Evolutionary conservation across 1,140 invertebrate species (phyloP), one percentile per base, ranked within the genome.

Genomic region (Venturia canescens): DNA sequence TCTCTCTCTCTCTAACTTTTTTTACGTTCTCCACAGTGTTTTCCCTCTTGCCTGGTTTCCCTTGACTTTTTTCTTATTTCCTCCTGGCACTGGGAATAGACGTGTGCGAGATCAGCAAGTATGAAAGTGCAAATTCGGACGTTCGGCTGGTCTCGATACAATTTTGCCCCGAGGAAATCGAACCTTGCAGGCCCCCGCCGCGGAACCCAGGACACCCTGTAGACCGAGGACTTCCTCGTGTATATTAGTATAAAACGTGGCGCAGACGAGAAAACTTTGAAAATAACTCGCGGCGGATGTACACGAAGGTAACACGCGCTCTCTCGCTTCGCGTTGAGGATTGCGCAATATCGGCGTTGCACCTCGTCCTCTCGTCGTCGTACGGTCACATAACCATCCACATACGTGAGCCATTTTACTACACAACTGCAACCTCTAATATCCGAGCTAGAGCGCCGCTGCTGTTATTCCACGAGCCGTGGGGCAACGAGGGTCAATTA

Each of bases 251-350:
- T 72, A 72, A 50, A 50, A 50, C 38, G 70, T 50, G 38, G 16
- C 7, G 26, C n/a, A 53, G 48, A 75, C 48, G 23, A 11, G 29
- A 57, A 75, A 75, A 53, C 71, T 75, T 75, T 75, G 71, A 75
- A 75, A 75, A 75, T 57, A 75, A 75, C 71, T 75, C 7, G 38
- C 71, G 71, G 71, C 71, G 71, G 71, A 75, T 75, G 71, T 75
- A 26, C 71, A 21, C 48, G 50, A 15, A 53, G 21, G 71, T 57
- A 75, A 29, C 44, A 57, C 44, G 50, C 71, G 50, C 71, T 53
- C 60, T 66, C 60, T 27, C 34, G 48, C 26, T 31, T 75, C 26
- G 50, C 26, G 50, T 50, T 57, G 13, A 21, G 44, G 44, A 75
- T 75, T 75, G 48, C 71, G 71, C 50, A 75, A 75, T 75, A 75